A percentile compares a stretch with the other conserved stretches of the same genome.
Conservation (phyloP, 64 coral and sea anemone species). For the Astreopora myriophthalma region DNA sequence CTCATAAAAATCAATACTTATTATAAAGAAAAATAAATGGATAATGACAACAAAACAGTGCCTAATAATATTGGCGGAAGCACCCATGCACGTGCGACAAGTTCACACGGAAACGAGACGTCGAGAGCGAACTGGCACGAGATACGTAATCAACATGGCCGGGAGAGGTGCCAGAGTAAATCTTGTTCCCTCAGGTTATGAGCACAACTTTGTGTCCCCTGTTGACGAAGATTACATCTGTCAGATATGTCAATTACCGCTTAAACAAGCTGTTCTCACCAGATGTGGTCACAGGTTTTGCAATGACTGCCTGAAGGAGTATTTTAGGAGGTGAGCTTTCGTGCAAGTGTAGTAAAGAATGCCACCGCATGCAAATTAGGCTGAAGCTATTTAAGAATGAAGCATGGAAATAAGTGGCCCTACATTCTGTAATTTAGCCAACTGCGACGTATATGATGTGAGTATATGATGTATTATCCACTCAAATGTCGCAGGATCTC, state of each 20-base stretch:
- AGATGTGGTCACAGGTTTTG: constrained; percentile 53
- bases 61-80: too few relatives aligned
- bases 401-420: too few relatives aligned
- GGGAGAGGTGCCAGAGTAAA: too few relatives aligned
- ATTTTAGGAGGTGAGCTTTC: constrained; percentile 5
- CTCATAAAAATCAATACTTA: too few relatives aligned
- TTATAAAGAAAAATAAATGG: too few relatives aligned
- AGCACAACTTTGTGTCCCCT: not conserved
- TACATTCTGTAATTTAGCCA: too few relatives aligned
- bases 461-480: too few relatives aligned
- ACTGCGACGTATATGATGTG: too few relatives aligned
- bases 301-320: not conserved
- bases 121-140: not conserved
- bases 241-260: constrained; percentile 27
- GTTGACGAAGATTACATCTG: constrained; percentile 36
- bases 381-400: too few relatives aligned
- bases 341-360: not conserved
- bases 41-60: too few relatives aligned
- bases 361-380: not conserved
- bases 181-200: constrained; percentile 6
- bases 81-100: too few relatives aligned
- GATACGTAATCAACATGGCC: not conserved
- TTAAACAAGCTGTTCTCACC: constrained; percentile 12
- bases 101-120: not conserved
- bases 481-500: too few relatives aligned